These are phyloP conservation scores for Trematomus bernacchii DNA, from an alignment of 2,797 vertebrate genomes.

Conservation along the genomic window DNA sequence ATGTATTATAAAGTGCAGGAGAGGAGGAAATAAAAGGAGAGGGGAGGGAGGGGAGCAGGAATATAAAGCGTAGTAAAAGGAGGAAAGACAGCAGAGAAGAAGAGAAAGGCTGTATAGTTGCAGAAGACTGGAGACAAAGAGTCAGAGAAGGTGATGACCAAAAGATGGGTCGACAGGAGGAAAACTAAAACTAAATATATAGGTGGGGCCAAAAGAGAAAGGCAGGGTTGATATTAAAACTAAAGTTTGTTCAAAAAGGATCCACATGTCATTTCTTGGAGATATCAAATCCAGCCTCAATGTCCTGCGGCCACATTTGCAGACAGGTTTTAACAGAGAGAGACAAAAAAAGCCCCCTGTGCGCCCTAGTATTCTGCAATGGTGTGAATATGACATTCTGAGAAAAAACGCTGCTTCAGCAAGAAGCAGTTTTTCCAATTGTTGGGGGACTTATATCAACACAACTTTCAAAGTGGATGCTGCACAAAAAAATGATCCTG, in stretches of 20 bases:
- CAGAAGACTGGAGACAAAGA: conserved; percentile 20
- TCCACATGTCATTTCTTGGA: not conserved
- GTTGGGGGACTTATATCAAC: conserved; percentile 12
- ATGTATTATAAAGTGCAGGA: conserved; percentile 56
- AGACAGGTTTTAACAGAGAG: conserved; percentile 23
- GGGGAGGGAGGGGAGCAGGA: conserved; percentile 42
- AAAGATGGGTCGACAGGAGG: not conserved
- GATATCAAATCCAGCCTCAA: conserved; percentile 9
- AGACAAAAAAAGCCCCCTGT: conserved; percentile 7
- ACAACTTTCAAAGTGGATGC: not conserved
- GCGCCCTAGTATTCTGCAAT: not conserved
- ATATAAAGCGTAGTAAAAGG: conserved; percentile 32
- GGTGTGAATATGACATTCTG: not conserved
- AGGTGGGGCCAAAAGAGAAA: not conserved
- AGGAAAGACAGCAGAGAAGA: conserved; percentile 48
- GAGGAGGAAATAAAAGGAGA: conserved; percentile 47
- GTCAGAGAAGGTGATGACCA: conserved; percentile 4
- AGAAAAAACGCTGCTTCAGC: not conserved
- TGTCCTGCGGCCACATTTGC: conserved; percentile 4
- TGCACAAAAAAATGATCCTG: not conserved
- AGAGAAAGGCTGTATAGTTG: conserved; percentile 17
- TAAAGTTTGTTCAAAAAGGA: not conserved
- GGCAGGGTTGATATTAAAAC: conserved; percentile 1
- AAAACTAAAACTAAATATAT: not conserved
- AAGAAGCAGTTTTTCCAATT: not conserved